These are phyloP conservation scores for Mycalesis mineus DNA, from an alignment of 2,888 invertebrate genomes.

Conservation along the genomic window DNA sequence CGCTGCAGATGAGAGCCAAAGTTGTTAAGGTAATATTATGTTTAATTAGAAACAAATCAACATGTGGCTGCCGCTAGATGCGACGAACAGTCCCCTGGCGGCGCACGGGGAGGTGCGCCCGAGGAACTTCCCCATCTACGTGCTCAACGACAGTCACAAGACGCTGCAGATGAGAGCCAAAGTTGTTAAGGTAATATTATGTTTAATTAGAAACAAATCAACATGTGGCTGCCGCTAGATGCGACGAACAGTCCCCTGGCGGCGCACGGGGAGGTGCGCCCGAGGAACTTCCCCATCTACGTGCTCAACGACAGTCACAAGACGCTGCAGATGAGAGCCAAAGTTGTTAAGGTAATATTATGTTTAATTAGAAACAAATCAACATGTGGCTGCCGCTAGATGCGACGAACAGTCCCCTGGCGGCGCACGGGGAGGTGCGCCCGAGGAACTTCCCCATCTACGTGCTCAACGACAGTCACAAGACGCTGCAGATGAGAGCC, in stretches of 20 bases:
- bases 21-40: slow-evolving; percentile 79
- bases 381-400: no score
- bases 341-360: slow-evolving; percentile 81
- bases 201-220: no score
- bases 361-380: no score
- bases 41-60: no score
- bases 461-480: slow-evolving; percentile 95
- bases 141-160: slow-evolving; percentile 96
- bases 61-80: no score
- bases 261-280: slow-evolving; percentile 83
- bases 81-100: no score
- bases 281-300: slow-evolving; percentile 91
- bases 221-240: no score
- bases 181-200: slow-evolving; percentile 80
- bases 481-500: slow-evolving; percentile 91
- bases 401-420: no score
- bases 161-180: slow-evolving; percentile 91
- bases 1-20: slow-evolving; percentile 90
- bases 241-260: no score
- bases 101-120: slow-evolving; percentile 84
- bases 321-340: slow-evolving; percentile 90
- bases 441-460: slow-evolving; percentile 91
- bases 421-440: slow-evolving; percentile 83
- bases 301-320: slow-evolving; percentile 97
- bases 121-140: slow-evolving; percentile 91